Evolutionary conservation across 2,797 vertebrate genomes (phyloP).

Genomic region (Megalops cyprinoides): DNA sequence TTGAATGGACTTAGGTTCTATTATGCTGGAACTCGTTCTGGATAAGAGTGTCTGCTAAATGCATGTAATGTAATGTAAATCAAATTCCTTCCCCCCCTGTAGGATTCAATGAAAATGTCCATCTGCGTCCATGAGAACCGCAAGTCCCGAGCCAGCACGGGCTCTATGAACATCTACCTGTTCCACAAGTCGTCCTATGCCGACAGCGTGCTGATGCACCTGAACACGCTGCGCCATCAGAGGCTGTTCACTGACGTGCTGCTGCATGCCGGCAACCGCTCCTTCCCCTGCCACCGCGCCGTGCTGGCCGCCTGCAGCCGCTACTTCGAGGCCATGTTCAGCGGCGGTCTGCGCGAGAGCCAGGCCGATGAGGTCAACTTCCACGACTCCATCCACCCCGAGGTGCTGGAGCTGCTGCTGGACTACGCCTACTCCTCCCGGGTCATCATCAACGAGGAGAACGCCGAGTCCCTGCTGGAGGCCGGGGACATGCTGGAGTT

Average conservation of each 20-base stretch:
- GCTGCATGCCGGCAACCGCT: slow-evolving; percentile 90
- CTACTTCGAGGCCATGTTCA: slow-evolving; percentile 99
- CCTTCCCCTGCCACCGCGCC: slow-evolving; percentile 95
- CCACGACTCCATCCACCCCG: slow-evolving; percentile 92
- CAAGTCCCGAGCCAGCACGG: slow-evolving; percentile 93
- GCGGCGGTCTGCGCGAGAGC: slow-evolving; percentile 93
- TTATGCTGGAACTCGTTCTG: too few relatives aligned
- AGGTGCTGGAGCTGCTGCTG: slow-evolving; percentile 92
- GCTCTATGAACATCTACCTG: slow-evolving; percentile 97
- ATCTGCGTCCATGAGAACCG: slow-evolving; percentile 98
- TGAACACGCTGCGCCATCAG: slow-evolving; percentile 92
- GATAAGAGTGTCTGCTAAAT: too few relatives aligned
- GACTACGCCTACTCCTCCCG: slow-evolving; percentile 97
- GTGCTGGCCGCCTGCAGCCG: slow-evolving; percentile 96
- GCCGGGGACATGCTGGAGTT: slow-evolving; percentile 98
- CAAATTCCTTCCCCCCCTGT: slow-evolving; percentile 42
- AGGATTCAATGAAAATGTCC: slow-evolving; percentile 98
- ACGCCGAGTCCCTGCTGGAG: slow-evolving; percentile 93
- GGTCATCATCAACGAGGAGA: slow-evolving; percentile 97
- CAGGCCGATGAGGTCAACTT: slow-evolving; percentile 96
- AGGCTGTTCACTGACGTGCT: slow-evolving; percentile 95
- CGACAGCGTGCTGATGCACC: slow-evolving; percentile 94
- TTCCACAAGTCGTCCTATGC: slow-evolving; percentile 99
- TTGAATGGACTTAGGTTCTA: too few relatives aligned
- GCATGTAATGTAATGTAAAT: too few relatives aligned